Base-by-base conservation (phyloP, 2,888 invertebrate genomes). In the Gymnoscelis rufifasciata region DNA sequence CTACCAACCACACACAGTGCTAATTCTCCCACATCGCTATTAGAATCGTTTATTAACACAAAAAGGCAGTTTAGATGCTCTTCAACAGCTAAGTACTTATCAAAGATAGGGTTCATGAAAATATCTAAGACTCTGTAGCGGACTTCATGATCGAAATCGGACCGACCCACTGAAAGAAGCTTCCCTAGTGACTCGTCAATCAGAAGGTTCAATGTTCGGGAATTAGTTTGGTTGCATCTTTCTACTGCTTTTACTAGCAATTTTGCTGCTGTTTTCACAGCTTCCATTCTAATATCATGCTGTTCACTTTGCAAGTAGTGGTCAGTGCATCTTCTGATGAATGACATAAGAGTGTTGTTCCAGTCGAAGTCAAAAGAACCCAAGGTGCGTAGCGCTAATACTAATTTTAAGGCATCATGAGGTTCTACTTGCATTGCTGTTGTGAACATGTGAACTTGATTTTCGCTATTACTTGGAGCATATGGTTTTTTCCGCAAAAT, bases 11-110 rank as follows among this genome's bases (percentile, higher is more conserved):
- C 96, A 57, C 97, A 95, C 39, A 98, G 91, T 0, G 98, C 97
- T 31, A 97, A 87, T 78, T 98, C 98, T 27, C 98, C 91, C 37
- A 99, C 97, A 75, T 98, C 97, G 71, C 95, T 95, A 53, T 95
- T 94, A 71, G 99, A 99, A 76, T 99, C 99, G 77, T 99, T 97
- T 62, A 99, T 90, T 0, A 97, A 96, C 14, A 98, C 93, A 76
- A 98, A 97, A 0, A 99, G 88, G 0, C 96, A 95, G 57, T 95
- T 95, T 0, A 99, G 82, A 63, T 97, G 97, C 76, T 99, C 98
- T 0, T 98, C 96, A 68, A 98, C 97, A 0, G 99, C 98, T 45
- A 99, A 83, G 78, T 98, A 97, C 48, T 93, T 93, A 72, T 99
- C 98, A 74, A 99, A 99, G 1, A 95, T 62, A 1, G 84, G 94